Conservation (phyloP, 2,113 vertebrate species). For the Otus sunia region DNA sequence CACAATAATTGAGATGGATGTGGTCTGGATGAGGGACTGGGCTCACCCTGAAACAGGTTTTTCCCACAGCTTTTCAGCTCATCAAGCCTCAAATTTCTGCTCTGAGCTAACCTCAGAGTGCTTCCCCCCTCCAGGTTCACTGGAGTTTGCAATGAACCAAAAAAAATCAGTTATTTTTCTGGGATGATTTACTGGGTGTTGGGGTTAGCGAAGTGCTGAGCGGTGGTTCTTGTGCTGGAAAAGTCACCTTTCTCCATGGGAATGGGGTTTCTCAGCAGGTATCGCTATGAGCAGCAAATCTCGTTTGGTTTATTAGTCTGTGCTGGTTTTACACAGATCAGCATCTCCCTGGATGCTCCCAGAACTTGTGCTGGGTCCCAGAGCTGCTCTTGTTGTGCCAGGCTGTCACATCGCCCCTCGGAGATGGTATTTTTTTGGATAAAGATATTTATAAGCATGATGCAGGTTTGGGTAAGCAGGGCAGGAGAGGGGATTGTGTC, state of each 20-base stretch:
- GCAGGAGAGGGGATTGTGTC: not conserved
- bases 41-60: not conserved
- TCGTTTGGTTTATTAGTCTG: not conserved
- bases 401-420: accelerated
- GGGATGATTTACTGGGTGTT: not conserved
- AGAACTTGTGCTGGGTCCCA: not conserved
- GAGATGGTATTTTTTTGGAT: not conserved
- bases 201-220: not conserved
- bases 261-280: not conserved
- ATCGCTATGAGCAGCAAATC: not conserved
- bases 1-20: not conserved
- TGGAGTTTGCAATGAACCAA: not conserved
- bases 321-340: not conserved
- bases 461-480: not conserved
- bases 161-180: not conserved
- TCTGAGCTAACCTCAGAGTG: not conserved
- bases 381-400: not conserved
- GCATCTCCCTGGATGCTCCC: not conserved
- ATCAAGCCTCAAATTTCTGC: not conserved
- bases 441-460: accelerated
- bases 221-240: not conserved
- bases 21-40: accelerated
- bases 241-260: not conserved
- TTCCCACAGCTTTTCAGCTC: not conserved
- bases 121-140: not conserved